phyloP scores from a whole-genome alignment of 2,113 vertebrate species.

The Monopterus albus region DNA sequence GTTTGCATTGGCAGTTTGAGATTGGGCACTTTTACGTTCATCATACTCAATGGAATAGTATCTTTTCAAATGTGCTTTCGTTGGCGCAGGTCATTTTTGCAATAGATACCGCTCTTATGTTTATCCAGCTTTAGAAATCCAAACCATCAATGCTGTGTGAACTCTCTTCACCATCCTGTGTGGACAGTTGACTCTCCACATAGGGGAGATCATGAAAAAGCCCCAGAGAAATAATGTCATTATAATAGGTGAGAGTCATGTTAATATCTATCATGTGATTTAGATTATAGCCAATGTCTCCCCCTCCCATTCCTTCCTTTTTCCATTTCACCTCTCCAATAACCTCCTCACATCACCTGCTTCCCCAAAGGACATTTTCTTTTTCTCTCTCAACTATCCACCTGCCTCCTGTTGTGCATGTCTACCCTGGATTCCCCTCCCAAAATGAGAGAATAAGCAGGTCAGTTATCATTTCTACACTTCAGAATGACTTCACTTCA shows the following conservation, averaged over 20 bases:
- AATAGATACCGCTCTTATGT: too few species aligned
- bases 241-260: slow-evolving; percentile 60
- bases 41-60: too few species aligned
- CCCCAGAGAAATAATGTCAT: slow-evolving; percentile 47
- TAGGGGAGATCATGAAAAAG: too few species aligned
- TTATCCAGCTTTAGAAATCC: too few species aligned
- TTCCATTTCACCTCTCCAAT: slow-evolving; percentile 48
- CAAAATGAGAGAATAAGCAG: slow-evolving; percentile 64
- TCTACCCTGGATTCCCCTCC: slow-evolving; percentile 59
- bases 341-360: slow-evolving; percentile 44
- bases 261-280: slow-evolving; percentile 79
- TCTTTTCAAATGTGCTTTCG: too few species aligned
- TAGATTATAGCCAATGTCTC: slow-evolving; percentile 70
- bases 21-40: too few species aligned
- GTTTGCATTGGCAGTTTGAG: too few species aligned
- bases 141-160: too few species aligned
- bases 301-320: slow-evolving; percentile 51
- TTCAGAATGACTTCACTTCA: too few species aligned
- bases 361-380: slow-evolving; percentile 51
- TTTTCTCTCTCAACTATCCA: slow-evolving; percentile 43
- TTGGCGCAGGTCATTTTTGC: too few species aligned
- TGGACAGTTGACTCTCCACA: too few species aligned
- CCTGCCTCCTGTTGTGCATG: slow-evolving; percentile 59
- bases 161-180: too few species aligned
- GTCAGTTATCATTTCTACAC: slow-evolving; percentile 64